Percentiles rank a stretch among this genome's conserved stretches.
These are phyloP conservation scores for Tragelaphus scriptus DNA, from an alignment of 2,113 vertebrate species.

Conservation along the genomic window DNA sequence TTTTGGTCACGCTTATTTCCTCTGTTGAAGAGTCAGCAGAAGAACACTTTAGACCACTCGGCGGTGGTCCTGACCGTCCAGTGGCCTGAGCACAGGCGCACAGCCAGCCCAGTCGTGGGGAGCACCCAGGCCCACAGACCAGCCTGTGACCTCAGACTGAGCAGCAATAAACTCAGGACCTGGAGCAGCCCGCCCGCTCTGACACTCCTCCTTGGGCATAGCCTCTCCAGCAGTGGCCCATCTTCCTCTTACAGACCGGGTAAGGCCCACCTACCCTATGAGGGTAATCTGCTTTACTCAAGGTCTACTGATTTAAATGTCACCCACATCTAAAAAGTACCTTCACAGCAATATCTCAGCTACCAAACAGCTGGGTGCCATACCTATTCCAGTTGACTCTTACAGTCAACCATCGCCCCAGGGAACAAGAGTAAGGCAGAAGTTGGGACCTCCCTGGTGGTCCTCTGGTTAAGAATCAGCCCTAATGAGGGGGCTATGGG, in stretches of 20 bases:
- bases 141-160: background rate
- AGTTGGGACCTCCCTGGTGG: background rate
- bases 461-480: background rate
- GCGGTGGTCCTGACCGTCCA: background rate
- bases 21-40: background rate
- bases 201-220: background rate
- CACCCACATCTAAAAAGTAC: background rate
- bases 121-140: background rate
- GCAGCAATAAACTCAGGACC: background rate
- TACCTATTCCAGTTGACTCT: background rate
- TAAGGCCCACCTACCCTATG: background rate
- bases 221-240: background rate
- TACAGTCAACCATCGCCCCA: background rate
- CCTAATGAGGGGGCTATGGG: accelerated
- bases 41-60: background rate
- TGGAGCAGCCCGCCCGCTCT: too few relatives aligned
- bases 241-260: background rate
- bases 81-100: background rate
- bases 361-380: background rate
- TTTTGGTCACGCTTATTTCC: background rate
- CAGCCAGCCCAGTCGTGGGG: background rate
- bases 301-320: background rate
- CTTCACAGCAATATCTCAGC: background rate
- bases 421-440: background rate
- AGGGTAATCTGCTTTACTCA: background rate